Percentiles rank a stretch among this genome's conserved stretches.
Conservation (phyloP, 2,113 vertebrate species). For the Hippoglossus stenolepis region DNA sequence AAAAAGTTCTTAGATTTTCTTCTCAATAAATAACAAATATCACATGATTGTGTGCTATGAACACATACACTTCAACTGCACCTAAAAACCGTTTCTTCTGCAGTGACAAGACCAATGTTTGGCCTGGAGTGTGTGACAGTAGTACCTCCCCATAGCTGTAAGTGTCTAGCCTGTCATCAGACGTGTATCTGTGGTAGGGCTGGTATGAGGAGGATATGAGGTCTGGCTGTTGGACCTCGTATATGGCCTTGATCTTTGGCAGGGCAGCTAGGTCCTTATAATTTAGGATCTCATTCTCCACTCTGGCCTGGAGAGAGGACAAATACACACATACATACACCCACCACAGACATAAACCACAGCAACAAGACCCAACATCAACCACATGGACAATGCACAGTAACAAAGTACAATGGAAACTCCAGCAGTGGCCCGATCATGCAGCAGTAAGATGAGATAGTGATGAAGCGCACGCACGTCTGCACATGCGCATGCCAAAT, state of each 20-base stretch:
- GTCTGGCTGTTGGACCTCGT: constrained; percentile 96
- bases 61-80: background rate
- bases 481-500: background rate
- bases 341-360: constrained; percentile 72
- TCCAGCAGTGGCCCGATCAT: constrained; percentile 28
- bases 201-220: constrained; percentile 93
- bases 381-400: constrained; percentile 56
- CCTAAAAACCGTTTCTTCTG: background rate
- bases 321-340: constrained; percentile 79
- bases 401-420: constrained; percentile 45
- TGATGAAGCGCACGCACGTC: constrained; percentile 25
- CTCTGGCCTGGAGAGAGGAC: constrained; percentile 94
- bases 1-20: no score
- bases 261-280: constrained; percentile 99
- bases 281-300: constrained; percentile 99
- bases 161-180: constrained; percentile 96
- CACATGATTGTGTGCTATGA: no score
- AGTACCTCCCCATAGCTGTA: constrained; percentile 98
- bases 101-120: constrained; percentile 18
- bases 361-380: constrained; percentile 66
- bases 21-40: no score
- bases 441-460: constrained; percentile 11
- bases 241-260: constrained; percentile 99
- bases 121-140: constrained; percentile 65
- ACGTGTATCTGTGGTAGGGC: constrained; percentile 95